phyloP scores from a whole-genome alignment of 2,888 invertebrate genomes.

The Incurvaria masculella region DNA sequence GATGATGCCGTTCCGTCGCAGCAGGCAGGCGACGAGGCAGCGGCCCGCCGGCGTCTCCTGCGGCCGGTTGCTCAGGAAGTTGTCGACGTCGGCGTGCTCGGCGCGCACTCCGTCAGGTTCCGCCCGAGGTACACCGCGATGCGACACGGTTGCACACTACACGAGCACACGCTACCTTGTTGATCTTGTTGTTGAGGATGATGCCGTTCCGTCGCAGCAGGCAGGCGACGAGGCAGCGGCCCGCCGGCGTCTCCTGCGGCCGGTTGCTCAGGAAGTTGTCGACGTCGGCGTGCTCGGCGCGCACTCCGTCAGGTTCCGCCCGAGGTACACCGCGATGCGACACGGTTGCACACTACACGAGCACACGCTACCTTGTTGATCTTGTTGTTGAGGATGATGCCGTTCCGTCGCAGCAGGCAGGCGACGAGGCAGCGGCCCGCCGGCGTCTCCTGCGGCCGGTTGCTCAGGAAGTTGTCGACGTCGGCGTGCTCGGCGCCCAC shows the following conservation, averaged over 20 bases:
- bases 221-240: constrained; percentile 48
- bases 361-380: constrained; percentile 26
- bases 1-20: constrained; percentile 39
- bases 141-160: too few relatives aligned
- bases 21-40: constrained; percentile 45
- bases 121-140: too few relatives aligned
- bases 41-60: constrained; percentile 37
- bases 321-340: too few relatives aligned
- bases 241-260: constrained; percentile 34
- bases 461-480: constrained; percentile 38
- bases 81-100: constrained; percentile 37
- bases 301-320: too few relatives aligned
- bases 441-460: constrained; percentile 33
- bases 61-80: constrained; percentile 39
- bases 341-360: too few relatives aligned
- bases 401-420: constrained; percentile 39
- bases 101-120: too few relatives aligned
- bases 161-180: too few relatives aligned
- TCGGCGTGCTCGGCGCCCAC: too few relatives aligned
- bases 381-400: constrained; percentile 37
- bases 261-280: constrained; percentile 40
- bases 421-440: constrained; percentile 48
- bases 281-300: too few relatives aligned
- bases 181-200: constrained; percentile 37
- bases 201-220: constrained; percentile 39